phyloP scores from a whole-genome alignment of 2,113 vertebrate genomes.

The Periophthalmodon schlosseri region DNA sequence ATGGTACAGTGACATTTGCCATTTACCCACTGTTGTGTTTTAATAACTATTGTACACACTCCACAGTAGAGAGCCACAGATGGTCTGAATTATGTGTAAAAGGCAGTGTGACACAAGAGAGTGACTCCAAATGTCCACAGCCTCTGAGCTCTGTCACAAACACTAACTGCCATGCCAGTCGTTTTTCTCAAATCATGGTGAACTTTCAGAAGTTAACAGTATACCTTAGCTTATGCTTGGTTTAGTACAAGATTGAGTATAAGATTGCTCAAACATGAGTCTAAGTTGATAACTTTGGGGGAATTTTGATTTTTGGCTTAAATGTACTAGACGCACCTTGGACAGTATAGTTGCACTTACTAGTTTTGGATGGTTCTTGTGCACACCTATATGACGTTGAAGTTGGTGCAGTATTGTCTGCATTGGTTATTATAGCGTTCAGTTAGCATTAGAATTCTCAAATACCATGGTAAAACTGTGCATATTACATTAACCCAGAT shows the following conservation, averaged over 20 bases:
- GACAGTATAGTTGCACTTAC: too few species aligned
- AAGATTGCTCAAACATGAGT: not conserved
- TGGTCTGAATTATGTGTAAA: slow-evolving; percentile 3
- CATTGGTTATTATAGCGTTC: too few species aligned
- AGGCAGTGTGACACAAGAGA: slow-evolving; percentile 3
- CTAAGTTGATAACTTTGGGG: too few species aligned
- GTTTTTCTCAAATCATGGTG: not conserved
- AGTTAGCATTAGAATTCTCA: too few species aligned
- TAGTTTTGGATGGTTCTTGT: too few species aligned
- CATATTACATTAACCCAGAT: too few species aligned
- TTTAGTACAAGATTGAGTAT: not conserved
- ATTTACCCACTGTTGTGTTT: not conserved
- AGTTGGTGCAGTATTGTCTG: too few species aligned
- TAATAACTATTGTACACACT: not conserved
- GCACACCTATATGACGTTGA: too few species aligned
- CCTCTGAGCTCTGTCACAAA: slow-evolving; percentile 1
- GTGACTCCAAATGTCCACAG: slow-evolving; percentile 2
- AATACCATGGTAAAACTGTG: too few species aligned
- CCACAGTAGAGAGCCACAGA: not conserved
- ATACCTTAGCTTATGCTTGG: too few species aligned
- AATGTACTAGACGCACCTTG: too few species aligned
- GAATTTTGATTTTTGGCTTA: too few species aligned
- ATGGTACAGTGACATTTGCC: not conserved
- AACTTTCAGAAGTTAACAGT: not conserved
- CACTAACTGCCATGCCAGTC: not conserved